phyloP scores from a whole-genome alignment of 2,113 vertebrate genomes.

The Orycteropus afer region DNA sequence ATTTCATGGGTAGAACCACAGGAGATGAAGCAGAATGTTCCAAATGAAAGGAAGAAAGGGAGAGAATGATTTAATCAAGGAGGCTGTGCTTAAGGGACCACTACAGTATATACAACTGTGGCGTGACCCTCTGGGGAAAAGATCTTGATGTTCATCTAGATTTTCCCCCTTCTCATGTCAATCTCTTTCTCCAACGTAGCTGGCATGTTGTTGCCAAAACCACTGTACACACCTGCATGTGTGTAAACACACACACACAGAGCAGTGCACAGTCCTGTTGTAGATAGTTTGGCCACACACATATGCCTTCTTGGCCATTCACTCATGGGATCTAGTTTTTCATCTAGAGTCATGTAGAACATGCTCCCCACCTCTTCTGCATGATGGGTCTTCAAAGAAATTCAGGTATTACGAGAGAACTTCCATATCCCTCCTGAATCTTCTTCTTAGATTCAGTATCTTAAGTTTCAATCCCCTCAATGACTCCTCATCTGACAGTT shows the following conservation, averaged over 20 bases:
- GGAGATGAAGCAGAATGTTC: background rate
- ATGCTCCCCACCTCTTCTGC: background rate
- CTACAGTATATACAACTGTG: background rate
- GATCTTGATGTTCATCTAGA: background rate
- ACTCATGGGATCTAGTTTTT: background rate
- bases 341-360: background rate
- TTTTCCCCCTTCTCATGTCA: background rate
- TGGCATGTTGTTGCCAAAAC: background rate
- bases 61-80: background rate
- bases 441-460: background rate
- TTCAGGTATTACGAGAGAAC: background rate
- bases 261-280: background rate
- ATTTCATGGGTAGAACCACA: background rate
- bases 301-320: background rate
- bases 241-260: too few species aligned
- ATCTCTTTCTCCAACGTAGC: background rate
- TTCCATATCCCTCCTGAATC: background rate
- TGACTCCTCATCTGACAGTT: background rate
- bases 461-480: background rate
- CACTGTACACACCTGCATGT: too few species aligned
- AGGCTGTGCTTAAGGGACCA: background rate
- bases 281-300: background rate
- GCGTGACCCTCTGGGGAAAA: background rate
- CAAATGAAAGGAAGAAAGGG: background rate
- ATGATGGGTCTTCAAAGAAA: background rate